Evolutionary conservation across 92 coral and sea anemone genomes (phyloP).

Genomic region (Virgularia gustaviana): DNA sequence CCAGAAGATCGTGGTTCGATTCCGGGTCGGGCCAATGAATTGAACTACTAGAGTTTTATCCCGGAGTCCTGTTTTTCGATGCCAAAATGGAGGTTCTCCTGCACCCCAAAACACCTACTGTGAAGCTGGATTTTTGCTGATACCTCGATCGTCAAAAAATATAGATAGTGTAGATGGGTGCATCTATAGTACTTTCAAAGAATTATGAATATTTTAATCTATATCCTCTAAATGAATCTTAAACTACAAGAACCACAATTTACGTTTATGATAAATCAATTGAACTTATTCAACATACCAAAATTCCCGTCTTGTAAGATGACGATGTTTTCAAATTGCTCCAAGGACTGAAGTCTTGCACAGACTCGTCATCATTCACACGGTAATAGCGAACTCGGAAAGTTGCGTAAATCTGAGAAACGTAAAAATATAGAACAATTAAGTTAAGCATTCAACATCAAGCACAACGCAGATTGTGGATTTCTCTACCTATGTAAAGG

Average conservation of each 20-base stretch:
- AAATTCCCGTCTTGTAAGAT: background rate
- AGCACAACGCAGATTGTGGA: background rate
- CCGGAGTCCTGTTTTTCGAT: too few relatives aligned
- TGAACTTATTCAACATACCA: background rate
- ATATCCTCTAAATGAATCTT: background rate
- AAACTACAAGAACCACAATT: background rate
- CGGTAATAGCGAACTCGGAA: background rate
- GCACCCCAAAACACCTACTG: too few relatives aligned
- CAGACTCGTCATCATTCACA: background rate
- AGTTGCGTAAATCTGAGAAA: background rate
- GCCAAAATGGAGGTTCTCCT: too few relatives aligned
- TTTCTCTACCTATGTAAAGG: too few relatives aligned
- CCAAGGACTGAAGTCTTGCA: background rate
- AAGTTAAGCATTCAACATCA: background rate
- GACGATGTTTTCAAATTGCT: background rate
- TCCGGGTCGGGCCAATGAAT: too few relatives aligned
- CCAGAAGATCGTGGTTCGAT: too few relatives aligned
- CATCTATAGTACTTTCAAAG: too few relatives aligned
- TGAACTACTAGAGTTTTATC: too few relatives aligned
- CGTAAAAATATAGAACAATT: background rate
- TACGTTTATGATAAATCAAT: background rate
- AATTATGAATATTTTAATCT: too few relatives aligned
- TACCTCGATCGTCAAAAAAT: too few relatives aligned
- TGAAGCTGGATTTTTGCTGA: too few relatives aligned
- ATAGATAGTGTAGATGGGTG: too few relatives aligned